Evolutionary conservation across 2,797 vertebrate species (phyloP).

Genomic region (Parambassis ranga): DNA sequence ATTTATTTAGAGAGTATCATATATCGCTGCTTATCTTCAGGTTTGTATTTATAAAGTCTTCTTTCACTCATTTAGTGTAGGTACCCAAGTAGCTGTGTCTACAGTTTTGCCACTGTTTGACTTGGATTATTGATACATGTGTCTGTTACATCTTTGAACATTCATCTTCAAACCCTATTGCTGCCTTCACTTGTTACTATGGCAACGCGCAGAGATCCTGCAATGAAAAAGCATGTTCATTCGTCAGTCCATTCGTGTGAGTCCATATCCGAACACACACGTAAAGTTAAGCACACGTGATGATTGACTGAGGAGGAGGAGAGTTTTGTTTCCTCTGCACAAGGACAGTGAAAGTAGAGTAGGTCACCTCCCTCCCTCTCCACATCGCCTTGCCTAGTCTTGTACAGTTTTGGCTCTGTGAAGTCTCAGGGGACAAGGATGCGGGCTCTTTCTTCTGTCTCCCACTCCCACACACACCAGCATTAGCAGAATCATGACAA

Average conservation of each 20-base stretch:
- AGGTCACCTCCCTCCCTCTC: constrained; percentile 56
- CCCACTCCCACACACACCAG: constrained; percentile 52
- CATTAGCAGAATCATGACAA: constrained; percentile 33
- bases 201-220: constrained; percentile 30
- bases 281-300: background rate
- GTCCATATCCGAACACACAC: background rate
- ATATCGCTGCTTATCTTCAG: background rate
- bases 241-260: background rate
- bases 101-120: background rate
- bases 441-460: constrained; percentile 33
- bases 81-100: background rate
- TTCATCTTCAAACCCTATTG: background rate
- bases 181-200: constrained; percentile 48
- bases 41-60: constrained; percentile 2
- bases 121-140: background rate
- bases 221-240: background rate
- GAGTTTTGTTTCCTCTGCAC: constrained; percentile 22
- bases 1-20: constrained; percentile 11
- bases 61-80: background rate
- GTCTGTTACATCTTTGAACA: constrained; percentile 9
- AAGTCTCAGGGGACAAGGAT: constrained; percentile 33
- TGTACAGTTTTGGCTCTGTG: constrained; percentile 47
- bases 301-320: background rate
- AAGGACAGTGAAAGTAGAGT: constrained; percentile 51
- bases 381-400: constrained; percentile 14